Evolutionary conservation across 2,888 invertebrate genomes (phyloP).

Genomic region (Hecatera dysodea): DNA sequence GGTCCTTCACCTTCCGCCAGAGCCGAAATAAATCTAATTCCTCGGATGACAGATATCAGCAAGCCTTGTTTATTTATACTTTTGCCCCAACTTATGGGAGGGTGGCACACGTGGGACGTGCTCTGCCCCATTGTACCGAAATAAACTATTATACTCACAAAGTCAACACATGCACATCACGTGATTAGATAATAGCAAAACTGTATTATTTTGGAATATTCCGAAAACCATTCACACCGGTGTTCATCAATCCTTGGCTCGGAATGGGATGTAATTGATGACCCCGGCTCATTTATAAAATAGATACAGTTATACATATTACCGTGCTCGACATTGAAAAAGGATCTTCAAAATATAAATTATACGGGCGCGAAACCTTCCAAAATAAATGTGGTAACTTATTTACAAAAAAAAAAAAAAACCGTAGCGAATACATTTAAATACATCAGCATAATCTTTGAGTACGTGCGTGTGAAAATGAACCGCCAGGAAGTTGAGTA

Average conservation of each 20-base stretch:
- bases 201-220: constrained; percentile 60
- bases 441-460: constrained; percentile 86
- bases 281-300: constrained; percentile 62
- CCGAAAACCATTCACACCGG: constrained; percentile 48
- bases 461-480: constrained; percentile 79
- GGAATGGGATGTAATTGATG: constrained; percentile 56
- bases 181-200: constrained; percentile 63
- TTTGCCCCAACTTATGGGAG: constrained; percentile 82
- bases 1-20: constrained; percentile 88
- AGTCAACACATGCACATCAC: constrained; percentile 78
- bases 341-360: constrained; percentile 80
- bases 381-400: constrained; percentile 85
- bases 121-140: constrained; percentile 82
- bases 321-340: constrained; percentile 80
- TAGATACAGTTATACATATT: constrained; percentile 70
- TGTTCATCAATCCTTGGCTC: constrained; percentile 55
- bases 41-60: constrained; percentile 90
- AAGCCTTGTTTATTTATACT: constrained; percentile 90
- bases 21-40: constrained; percentile 90
- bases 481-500: constrained; percentile 73
- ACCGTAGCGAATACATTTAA: constrained; percentile 84
- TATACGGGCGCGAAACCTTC: constrained; percentile 78
- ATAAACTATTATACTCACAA: constrained; percentile 85
- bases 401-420: constrained; percentile 80
- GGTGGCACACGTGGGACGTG: constrained; percentile 85